phyloP scores from a whole-genome alignment of 2,797 vertebrate genomes.

The Eulemur rubriventer region DNA sequence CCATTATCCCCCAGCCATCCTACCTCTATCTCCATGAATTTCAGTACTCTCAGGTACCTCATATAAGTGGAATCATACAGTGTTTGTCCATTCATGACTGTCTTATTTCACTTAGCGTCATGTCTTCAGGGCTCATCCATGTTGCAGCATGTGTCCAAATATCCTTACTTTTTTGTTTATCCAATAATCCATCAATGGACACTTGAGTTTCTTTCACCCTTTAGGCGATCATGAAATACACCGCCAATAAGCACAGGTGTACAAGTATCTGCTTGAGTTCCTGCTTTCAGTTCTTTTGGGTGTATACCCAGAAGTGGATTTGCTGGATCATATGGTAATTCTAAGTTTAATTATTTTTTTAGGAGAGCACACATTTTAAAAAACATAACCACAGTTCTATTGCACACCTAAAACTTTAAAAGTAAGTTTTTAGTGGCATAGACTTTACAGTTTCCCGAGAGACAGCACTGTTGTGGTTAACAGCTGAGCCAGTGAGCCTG shows the following conservation, averaged over 20 bases:
- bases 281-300: not conserved
- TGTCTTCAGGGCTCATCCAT: not conserved
- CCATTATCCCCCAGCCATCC: not conserved
- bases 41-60: not conserved
- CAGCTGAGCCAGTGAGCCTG: not conserved
- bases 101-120: not conserved
- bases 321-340: not conserved
- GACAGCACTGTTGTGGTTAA: not conserved
- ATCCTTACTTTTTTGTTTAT: not conserved
- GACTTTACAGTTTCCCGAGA: not conserved
- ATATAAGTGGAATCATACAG: not conserved
- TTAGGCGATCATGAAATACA: not conserved
- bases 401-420: not conserved
- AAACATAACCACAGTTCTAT: not conserved
- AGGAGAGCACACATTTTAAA: not conserved
- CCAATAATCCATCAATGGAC: not conserved
- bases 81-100: not conserved
- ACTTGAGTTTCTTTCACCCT: not conserved
- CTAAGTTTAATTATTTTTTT: conserved; percentile 11
- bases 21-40: not conserved
- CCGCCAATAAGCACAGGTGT: not conserved
- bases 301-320: not conserved
- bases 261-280: not conserved
- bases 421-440: not conserved
- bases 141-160: not conserved